phyloP scores from a whole-genome alignment of 2,888 invertebrate species.

The Ferrisia virgata region DNA sequence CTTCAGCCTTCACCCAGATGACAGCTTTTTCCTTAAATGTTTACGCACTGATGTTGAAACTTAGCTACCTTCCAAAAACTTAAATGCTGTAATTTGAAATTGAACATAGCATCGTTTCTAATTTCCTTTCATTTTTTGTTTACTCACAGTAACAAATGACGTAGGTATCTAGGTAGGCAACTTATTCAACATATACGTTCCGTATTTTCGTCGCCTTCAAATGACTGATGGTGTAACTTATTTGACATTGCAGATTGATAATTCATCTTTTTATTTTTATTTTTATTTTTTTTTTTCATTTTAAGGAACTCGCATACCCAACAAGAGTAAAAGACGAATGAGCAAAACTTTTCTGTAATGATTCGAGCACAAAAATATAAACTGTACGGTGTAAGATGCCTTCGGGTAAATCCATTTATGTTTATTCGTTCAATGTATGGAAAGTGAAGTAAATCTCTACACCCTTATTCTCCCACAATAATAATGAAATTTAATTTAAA shows the following conservation, averaged over 20 bases:
- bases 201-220: background rate
- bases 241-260: background rate
- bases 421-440: too few relatives aligned
- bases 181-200: background rate
- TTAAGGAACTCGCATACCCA: background rate
- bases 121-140: background rate
- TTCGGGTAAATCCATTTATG: too few relatives aligned
- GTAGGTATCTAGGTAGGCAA: background rate
- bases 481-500: too few relatives aligned
- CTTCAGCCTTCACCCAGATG: background rate
- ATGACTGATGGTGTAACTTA: background rate
- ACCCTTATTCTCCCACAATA: too few relatives aligned
- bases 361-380: too few relatives aligned
- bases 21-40: background rate
- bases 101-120: background rate
- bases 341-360: background rate
- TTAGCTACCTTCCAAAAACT: background rate
- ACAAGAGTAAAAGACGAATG: background rate
- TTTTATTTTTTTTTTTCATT: too few relatives aligned
- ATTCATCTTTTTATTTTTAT: too few relatives aligned
- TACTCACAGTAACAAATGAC: background rate
- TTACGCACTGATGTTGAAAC: background rate
- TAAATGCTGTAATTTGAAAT: background rate
- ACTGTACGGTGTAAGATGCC: too few relatives aligned
- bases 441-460: too few relatives aligned